Evolutionary conservation across 2,797 vertebrate species (phyloP).

Genomic region (Stomatorhinus walkeri): DNA sequence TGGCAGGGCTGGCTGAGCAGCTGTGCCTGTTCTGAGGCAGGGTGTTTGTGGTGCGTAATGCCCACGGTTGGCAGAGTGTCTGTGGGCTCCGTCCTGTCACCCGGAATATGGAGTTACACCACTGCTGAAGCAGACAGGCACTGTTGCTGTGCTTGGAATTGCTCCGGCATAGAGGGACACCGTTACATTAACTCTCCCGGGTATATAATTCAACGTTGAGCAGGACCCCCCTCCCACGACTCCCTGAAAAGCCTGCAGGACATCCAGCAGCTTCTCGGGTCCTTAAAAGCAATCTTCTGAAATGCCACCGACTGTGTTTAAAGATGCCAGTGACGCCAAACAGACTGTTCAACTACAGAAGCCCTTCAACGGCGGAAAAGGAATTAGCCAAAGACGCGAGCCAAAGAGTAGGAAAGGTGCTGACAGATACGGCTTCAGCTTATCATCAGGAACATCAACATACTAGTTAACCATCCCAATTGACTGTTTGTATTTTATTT

Average conservation of each 20-base stretch:
- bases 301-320: neutral
- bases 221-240: neutral
- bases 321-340: neutral
- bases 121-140: neutral
- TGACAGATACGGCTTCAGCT: neutral
- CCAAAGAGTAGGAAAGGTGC: neutral
- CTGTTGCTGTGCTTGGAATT: neutral
- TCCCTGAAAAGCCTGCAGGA: neutral
- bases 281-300: neutral
- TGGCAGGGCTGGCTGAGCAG: constrained; percentile 43
- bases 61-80: neutral
- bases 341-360: neutral
- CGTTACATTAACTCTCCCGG: neutral
- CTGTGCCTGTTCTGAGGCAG: constrained; percentile 27
- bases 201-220: neutral
- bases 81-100: neutral
- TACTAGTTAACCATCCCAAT: neutral
- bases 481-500: neutral
- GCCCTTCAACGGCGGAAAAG: neutral
- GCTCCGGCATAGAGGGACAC: neutral
- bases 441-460: neutral
- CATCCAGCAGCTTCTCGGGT: neutral
- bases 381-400: neutral
- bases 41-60: constrained; percentile 6
- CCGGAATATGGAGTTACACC: neutral